phyloP scores from a whole-genome alignment of 2,113 vertebrate species.

The Salminus brasiliensis region DNA sequence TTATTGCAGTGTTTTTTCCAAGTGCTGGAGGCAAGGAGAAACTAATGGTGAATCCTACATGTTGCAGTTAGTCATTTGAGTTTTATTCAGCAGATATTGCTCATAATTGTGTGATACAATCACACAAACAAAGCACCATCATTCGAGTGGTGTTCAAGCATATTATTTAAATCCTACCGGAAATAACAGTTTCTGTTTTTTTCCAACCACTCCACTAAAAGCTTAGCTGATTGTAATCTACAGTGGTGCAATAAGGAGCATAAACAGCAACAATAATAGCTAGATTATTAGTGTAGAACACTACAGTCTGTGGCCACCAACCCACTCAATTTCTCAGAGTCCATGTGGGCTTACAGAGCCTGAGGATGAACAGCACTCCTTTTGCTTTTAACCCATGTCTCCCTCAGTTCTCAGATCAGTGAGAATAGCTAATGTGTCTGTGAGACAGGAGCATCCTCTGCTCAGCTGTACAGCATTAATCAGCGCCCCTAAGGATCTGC shows the following conservation, averaged over 20 bases:
- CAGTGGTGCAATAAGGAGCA: neutral
- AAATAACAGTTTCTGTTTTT: neutral
- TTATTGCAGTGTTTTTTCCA: no score
- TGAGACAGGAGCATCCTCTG: slow-evolving; percentile 13
- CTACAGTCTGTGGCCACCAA: neutral
- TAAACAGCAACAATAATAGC: slow-evolving; percentile 10
- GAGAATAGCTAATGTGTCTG: slow-evolving; percentile 63
- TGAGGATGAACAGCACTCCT: slow-evolving; percentile 21
- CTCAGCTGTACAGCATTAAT: slow-evolving; percentile 71
- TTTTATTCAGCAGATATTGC: neutral
- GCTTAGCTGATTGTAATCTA: neutral
- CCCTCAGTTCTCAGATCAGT: slow-evolving; percentile 55
- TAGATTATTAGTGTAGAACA: slow-evolving; percentile 10
- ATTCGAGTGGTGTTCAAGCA: neutral
- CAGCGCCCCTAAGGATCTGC: slow-evolving; percentile 57
- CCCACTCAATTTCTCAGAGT: neutral
- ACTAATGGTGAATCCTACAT: neutral
- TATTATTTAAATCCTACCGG: neutral
- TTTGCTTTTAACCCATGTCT: slow-evolving; percentile 42
- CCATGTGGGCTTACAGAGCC: neutral
- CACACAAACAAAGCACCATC: neutral
- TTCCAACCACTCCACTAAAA: neutral
- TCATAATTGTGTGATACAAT: neutral
- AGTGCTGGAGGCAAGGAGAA: neutral
- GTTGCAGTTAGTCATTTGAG: neutral